phyloP scores from a whole-genome alignment of 2,888 invertebrate species.

The Clepsis dumicolana region DNA sequence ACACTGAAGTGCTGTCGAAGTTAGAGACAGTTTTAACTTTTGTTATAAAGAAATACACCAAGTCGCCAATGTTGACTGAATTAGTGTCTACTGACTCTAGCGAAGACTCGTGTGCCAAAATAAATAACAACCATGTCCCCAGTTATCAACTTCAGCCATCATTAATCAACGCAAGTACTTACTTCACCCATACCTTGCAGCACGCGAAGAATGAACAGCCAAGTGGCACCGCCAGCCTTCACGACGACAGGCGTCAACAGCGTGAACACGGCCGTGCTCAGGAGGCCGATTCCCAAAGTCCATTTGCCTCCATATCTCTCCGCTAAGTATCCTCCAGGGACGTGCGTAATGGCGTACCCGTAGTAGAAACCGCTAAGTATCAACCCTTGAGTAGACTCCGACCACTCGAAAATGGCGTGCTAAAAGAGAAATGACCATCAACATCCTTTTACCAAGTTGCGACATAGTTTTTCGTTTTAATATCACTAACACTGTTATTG shows the following conservation, averaged over 20 bases:
- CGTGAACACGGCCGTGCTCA: constrained; percentile 93
- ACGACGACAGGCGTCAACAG: constrained; percentile 92
- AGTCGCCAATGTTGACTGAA: too few relatives aligned
- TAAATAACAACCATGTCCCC: neutral
- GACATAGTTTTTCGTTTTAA: neutral
- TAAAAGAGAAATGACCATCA: constrained; percentile 54
- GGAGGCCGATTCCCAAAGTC: constrained; percentile 92
- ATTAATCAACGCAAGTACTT: constrained; percentile 45
- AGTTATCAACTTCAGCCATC: too few relatives aligned
- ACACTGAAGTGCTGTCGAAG: too few relatives aligned
- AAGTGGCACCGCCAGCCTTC: constrained; percentile 82
- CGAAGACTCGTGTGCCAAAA: too few relatives aligned
- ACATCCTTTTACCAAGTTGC: neutral
- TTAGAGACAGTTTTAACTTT: too few relatives aligned
- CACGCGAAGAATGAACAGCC: constrained; percentile 86
- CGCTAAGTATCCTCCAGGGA: constrained; percentile 94
- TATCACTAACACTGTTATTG: neutral
- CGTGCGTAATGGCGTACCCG: constrained; percentile 94
- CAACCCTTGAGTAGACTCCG: constrained; percentile 90
- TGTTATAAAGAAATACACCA: too few relatives aligned
- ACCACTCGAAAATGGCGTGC: constrained; percentile 89
- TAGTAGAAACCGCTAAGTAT: constrained; percentile 94
- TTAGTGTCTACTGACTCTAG: too few relatives aligned
- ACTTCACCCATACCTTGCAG: constrained; percentile 94
- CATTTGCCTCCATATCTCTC: constrained; percentile 95